Evolutionary conservation across 2,797 vertebrate species (phyloP), one percentile per base, ranked within the genome.

Genomic region (Pantherophis alleghaniensis): DNA sequence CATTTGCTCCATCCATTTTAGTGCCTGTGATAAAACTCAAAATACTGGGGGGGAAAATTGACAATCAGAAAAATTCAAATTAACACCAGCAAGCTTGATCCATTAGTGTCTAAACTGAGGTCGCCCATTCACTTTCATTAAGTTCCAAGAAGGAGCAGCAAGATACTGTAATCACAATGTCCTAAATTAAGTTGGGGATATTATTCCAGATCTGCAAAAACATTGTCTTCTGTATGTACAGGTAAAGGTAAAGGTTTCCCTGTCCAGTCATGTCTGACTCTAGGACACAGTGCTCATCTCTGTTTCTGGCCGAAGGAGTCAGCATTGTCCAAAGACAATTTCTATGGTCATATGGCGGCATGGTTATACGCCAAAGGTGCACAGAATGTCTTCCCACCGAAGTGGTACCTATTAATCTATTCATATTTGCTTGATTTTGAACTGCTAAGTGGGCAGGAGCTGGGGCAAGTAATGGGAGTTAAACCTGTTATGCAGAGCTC

Each of bases 171-270:
- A 86, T 60, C 22, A 66, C 47, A 69, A 57, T 12, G 18, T 4
- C 9, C 60, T 55, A 51, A 87, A 93, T 51, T 93, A 11, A 59
- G 26, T 60, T 66, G 59, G 5, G 89, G 3, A 89, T 95, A 63
- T 4, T 90, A 92, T 24, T 56, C 1, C 63, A 42, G 28, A 93
- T 2, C 0, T 86, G 13, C n/a, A 92, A 91, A 95, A 91, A 79
- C 53, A 22, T 26, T 28, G 83, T 92, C 7, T 79, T 90, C 20
- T 95, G 88, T 93, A 91, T 74, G 14, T 74, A 32, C 16, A 37
- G 6, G 66, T 79, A 28, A 61, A 61, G 59, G 24, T 61, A 26
- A 66, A 66, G 63, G 12, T n/a, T 66, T 66, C 28, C 63, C 63
- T 66, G 12, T n/a, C 12, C 12, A 32, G 66, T 69, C n/a, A 14